Evolutionary conservation across 2,797 vertebrate genomes (phyloP).

Genomic region (Etheostoma nigrum): DNA sequence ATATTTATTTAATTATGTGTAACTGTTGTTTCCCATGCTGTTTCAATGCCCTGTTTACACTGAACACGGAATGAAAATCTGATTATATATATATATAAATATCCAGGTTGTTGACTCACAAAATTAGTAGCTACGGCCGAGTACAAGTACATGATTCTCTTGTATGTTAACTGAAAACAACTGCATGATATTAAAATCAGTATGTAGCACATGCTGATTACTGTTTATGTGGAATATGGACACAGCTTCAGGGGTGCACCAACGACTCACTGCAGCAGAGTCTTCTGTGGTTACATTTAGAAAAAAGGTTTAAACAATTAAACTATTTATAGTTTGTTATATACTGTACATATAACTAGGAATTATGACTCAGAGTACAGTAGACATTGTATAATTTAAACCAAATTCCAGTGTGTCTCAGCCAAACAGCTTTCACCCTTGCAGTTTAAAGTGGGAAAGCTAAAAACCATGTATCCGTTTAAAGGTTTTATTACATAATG

Average conservation of each 20-base stretch:
- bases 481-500: not conserved
- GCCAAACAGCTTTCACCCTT: not conserved
- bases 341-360: not conserved
- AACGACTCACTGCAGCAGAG: not conserved
- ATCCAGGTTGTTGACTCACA: not conserved
- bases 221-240: not conserved
- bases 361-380: not conserved
- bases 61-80: not conserved
- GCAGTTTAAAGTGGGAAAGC: not conserved
- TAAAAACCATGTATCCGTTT: not conserved
- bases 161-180: not conserved
- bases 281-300: not conserved
- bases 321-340: conserved; percentile 6
- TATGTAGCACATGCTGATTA: not conserved
- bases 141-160: not conserved
- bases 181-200: not conserved
- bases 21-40: not conserved
- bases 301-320: not conserved
- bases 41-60: not conserved
- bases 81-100: not conserved
- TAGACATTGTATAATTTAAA: not conserved
- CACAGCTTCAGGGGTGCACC: not conserved
- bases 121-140: rapidly evolving
- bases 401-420: not conserved
- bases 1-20: not conserved